phyloP scores from a whole-genome alignment of 2,113 vertebrate genomes.

The Perca schrenkii region DNA sequence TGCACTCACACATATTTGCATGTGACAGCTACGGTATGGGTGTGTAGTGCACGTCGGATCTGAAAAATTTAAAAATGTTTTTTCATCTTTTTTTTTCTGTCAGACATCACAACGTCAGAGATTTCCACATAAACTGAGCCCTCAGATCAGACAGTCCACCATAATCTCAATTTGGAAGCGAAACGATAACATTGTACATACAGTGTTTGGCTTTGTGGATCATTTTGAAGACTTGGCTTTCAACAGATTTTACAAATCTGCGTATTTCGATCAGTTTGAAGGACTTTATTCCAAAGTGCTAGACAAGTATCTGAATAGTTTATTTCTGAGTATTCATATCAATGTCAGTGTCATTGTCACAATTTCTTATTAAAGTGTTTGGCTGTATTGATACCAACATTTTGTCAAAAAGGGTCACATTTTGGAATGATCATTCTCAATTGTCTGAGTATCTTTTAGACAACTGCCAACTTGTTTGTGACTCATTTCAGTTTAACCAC shows the following conservation, averaged over 20 bases:
- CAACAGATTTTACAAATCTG: slow-evolving; percentile 17
- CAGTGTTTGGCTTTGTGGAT: slow-evolving; percentile 14
- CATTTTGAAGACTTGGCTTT: slow-evolving; percentile 28
- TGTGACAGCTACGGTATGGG: slow-evolving; percentile 53
- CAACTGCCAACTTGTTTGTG: neutral
- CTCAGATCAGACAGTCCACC: slow-evolving; percentile 33
- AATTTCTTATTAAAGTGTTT: slow-evolving; percentile 1
- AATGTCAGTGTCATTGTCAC: neutral
- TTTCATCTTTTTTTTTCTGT: slow-evolving; percentile 19
- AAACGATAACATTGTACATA: slow-evolving; percentile 24
- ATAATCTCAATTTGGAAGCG: slow-evolving; percentile 50
- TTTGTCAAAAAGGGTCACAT: slow-evolving; percentile 5
- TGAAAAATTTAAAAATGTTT: slow-evolving; percentile 19
- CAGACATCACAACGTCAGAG: slow-evolving; percentile 37
- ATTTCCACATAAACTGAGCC: slow-evolving; percentile 43
- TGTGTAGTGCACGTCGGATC: slow-evolving; percentile 60
- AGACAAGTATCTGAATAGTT: slow-evolving; percentile 32
- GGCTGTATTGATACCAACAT: neutral
- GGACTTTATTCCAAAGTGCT: slow-evolving; percentile 68
- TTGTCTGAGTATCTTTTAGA: neutral
- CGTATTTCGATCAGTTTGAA: slow-evolving; percentile 41
- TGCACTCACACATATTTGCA: slow-evolving; percentile 48
- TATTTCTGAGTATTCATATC: neutral
- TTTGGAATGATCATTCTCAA: neutral
- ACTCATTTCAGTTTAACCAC: slow-evolving; percentile 11